These are phyloP conservation scores for Agrochola lota DNA, from an alignment of 2,888 invertebrate species.

Conservation along the genomic window DNA sequence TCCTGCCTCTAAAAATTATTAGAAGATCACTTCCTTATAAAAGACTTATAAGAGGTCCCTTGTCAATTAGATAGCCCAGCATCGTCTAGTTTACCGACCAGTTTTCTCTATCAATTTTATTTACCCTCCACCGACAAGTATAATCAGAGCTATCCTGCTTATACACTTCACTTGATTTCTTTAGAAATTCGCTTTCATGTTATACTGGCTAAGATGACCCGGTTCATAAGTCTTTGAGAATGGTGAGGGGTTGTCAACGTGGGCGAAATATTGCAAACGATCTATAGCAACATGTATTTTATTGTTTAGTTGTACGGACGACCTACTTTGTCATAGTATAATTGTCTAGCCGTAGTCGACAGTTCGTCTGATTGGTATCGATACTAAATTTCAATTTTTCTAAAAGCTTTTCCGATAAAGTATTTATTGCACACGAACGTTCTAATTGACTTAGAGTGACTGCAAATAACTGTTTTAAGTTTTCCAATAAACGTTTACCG, in stretches of 20 bases:
- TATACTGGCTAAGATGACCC: constrained; percentile 47
- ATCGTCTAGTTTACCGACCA: constrained; percentile 48
- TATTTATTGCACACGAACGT: constrained; percentile 32
- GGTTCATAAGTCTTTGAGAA: constrained; percentile 65
- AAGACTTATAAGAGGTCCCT: constrained; percentile 39
- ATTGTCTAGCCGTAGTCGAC: constrained; percentile 18
- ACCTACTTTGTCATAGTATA: constrained; percentile 41
- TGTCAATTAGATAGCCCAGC: constrained; percentile 59
- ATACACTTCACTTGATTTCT: constrained; percentile 25
- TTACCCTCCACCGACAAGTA: constrained; percentile 44
- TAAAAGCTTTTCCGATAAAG: constrained; percentile 51
- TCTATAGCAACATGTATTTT: constrained; percentile 57
- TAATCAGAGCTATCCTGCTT: constrained; percentile 36
- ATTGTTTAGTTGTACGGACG: constrained; percentile 55
- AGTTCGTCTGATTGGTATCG: constrained; percentile 6
- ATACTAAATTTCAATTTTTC: constrained; percentile 47
- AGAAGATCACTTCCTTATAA: constrained; percentile 38
- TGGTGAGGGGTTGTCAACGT: constrained; percentile 63
- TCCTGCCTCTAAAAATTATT: neutral
- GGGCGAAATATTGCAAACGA: constrained; percentile 65
- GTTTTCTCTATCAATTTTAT: constrained; percentile 60
- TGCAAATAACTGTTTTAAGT: constrained; percentile 27
- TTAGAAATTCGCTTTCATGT: constrained; percentile 46
- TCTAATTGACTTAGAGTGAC: constrained; percentile 19
- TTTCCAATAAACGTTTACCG: constrained; percentile 10